phyloP scores from a whole-genome alignment of 2,113 vertebrate genomes.

The Rhagologus leucostigma region DNA sequence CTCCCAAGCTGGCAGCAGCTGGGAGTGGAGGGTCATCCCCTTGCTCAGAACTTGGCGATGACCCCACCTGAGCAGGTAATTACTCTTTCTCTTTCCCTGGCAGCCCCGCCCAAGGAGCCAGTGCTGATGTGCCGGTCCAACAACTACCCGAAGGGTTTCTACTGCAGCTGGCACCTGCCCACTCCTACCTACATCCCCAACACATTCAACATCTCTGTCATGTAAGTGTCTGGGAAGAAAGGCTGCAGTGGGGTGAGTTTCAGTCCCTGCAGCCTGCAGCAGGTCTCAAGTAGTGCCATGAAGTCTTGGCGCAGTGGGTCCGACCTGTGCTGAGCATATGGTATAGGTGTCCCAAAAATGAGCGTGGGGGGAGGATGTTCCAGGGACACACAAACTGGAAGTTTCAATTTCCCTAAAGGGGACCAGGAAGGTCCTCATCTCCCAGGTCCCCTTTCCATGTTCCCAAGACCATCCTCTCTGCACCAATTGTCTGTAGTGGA shows the following conservation, averaged over 20 bases:
- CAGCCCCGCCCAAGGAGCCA: constrained; percentile 84
- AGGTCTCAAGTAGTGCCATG: neutral
- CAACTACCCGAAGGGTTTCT: constrained; percentile 95
- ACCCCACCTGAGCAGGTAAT: neutral
- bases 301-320: neutral
- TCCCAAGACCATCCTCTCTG: neutral
- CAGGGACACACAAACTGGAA: neutral
- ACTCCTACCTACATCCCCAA: constrained; percentile 89
- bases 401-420: neutral
- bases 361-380: neutral
- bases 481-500: neutral
- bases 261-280: neutral
- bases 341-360: neutral
- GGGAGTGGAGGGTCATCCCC: neutral
- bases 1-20: neutral
- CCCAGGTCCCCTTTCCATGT: neutral
- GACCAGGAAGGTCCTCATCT: neutral
- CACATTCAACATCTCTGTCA: constrained; percentile 88
- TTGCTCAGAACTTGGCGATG: neutral
- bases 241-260: neutral
- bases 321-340: neutral
- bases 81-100: neutral
- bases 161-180: constrained; percentile 94
- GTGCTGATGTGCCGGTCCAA: constrained; percentile 91
- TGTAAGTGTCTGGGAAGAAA: constrained; percentile 77